phyloP scores from a whole-genome alignment of 2,797 vertebrate genomes.

The Pseudochaenichthys georgianus region DNA sequence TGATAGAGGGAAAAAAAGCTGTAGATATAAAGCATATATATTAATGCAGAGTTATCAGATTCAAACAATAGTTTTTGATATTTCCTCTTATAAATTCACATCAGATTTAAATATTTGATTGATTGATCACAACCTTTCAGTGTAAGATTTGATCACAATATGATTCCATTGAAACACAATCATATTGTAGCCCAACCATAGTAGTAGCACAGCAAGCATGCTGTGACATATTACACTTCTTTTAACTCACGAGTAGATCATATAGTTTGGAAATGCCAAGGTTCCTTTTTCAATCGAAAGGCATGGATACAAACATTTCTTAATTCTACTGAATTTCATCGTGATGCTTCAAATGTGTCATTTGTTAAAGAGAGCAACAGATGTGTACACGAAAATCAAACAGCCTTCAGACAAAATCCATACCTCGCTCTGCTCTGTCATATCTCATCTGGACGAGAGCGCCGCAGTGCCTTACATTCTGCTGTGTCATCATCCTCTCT shows the following conservation, averaged over 20 bases:
- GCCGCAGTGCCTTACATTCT: constrained; percentile 58
- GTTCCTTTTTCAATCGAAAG: background rate
- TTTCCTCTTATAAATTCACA: no score
- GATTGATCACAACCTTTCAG: no score
- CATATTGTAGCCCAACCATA: no score
- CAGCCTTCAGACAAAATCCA: constrained; percentile 7
- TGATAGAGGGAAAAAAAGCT: no score
- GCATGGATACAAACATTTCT: background rate
- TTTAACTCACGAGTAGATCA: background rate
- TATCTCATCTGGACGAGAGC: constrained; percentile 23
- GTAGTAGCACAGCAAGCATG: background rate
- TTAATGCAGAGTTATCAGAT: no score
- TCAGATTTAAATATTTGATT: no score
- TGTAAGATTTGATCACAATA: no score
- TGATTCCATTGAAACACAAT: no score
- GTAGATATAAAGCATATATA: no score
- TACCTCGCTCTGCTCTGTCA: constrained; percentile 29
- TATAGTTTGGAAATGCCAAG: background rate
- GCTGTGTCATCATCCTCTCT: constrained; percentile 72
- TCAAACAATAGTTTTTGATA: no score
- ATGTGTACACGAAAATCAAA: background rate
- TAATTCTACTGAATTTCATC: background rate
- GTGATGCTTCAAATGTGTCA: background rate
- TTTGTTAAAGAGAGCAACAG: background rate
- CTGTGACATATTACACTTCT: background rate